Base-by-base conservation (phyloP, 2,113 vertebrate species). In the Misgurnus mizolepis region DNA sequence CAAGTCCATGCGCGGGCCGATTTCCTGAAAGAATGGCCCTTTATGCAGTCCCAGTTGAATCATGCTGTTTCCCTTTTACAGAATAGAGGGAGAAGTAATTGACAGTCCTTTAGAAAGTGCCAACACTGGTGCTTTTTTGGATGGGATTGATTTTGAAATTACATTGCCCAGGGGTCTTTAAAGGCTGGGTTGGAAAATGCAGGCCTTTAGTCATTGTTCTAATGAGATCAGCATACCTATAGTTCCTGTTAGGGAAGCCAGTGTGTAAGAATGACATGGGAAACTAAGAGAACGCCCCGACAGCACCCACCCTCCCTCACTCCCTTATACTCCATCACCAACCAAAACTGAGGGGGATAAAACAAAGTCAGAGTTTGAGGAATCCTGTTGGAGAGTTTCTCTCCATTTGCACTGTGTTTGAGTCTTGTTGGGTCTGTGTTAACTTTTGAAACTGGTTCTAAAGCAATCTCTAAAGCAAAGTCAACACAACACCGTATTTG, bases 41-140 rank as follows among this genome's bases (percentile, higher is more conserved):
- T 94, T 94, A 89, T 92, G 92, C 92, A 89, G 92, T 90, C 88
- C 91, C 87, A 82, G 91, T 94, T 95, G 94, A 94, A 94, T 94
- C 91, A 90, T 84, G 84, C 89, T 94, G 92, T 90, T 92, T 95
- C 91, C 91, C 90, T 90, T 82, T 90, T 86, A 90, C 91, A 92
- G 86, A 92, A 85, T 84, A 88, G 87, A 93, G 88, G 85, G 86
- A 82, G 90, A 88, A 82, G 86, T 91, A 94, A 94, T 87, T 93
- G 92, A 92, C 84, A 88, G 89, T 89, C 87, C 90, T 92, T 91
- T 89, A 90, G 85, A 93, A 92, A 92, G 86, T 70, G 89, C 92
- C 91, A 93, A 93, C 93, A 92, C 91, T 92, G 89, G 87, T 89
- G 88, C 86, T 88, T 89, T 85, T 87, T 87, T 88, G 80, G 66